A percentile compares a stretch with the other conserved stretches of the same genome.
Conservation (phyloP, 2,797 vertebrate species). For the Clarias platycephalus region DNA sequence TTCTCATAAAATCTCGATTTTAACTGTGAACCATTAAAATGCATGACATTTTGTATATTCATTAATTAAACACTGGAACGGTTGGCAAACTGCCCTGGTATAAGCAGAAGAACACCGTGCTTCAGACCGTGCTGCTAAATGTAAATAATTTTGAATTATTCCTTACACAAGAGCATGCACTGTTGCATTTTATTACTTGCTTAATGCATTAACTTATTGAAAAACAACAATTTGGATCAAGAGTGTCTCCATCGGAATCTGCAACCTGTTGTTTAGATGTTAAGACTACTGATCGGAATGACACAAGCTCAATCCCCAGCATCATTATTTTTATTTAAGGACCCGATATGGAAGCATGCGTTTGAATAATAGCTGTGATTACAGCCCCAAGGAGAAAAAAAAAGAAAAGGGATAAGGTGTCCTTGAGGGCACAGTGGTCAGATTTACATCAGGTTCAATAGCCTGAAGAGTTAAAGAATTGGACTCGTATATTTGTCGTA, state of each 20-base stretch:
- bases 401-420: neutral
- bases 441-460: constrained; percentile 12
- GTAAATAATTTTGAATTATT: neutral
- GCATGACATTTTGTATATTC: neutral
- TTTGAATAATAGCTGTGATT: neutral
- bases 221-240: neutral
- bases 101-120: neutral
- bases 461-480: neutral
- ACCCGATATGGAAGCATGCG: neutral
- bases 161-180: neutral
- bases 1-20: neutral
- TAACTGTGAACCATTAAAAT: neutral
- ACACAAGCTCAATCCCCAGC: too few species aligned
- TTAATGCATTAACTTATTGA: neutral
- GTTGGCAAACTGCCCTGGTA: neutral
- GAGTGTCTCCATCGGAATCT: neutral
- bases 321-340: neutral
- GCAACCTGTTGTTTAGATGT: too few species aligned
- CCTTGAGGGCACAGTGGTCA: neutral
- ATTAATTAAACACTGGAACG: neutral
- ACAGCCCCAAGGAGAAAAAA: neutral
- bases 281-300: too few species aligned
- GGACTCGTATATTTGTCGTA: constrained; percentile 2
- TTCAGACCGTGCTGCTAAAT: neutral
- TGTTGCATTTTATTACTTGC: neutral